Evolutionary conservation across 2,888 invertebrate species (phyloP).

Genomic region (Plagodis dolabraria): DNA sequence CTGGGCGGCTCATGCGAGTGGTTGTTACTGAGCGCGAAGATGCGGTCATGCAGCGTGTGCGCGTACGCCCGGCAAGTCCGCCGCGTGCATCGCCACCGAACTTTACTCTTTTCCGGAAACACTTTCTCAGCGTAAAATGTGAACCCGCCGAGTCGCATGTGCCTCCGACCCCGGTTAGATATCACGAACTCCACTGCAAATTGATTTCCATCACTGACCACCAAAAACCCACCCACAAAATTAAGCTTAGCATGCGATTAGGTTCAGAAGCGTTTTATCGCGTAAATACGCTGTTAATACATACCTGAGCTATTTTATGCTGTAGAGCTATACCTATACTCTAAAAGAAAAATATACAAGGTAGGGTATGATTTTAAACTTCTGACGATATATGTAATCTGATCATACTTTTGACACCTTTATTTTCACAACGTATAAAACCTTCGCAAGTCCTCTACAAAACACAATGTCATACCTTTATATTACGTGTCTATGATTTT

Average conservation of each 20-base stretch:
- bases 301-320: neutral
- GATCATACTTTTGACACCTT: too few relatives aligned
- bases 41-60: constrained; percentile 78
- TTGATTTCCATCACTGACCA: constrained; percentile 55
- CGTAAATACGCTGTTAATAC: neutral
- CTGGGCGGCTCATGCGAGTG: constrained; percentile 77
- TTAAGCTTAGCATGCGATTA: constrained; percentile 1
- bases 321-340: too few relatives aligned
- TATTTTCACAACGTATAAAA: too few relatives aligned
- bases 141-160: constrained; percentile 80
- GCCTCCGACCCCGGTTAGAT: constrained; percentile 80
- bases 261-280: neutral
- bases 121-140: constrained; percentile 83
- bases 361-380: too few relatives aligned
- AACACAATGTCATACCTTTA: too few relatives aligned
- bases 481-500: too few relatives aligned
- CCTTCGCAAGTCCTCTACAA: too few relatives aligned
- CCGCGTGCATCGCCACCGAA: constrained; percentile 81
- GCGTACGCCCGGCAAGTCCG: constrained; percentile 81
- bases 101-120: constrained; percentile 81
- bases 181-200: constrained; percentile 84
- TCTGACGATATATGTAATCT: too few relatives aligned
- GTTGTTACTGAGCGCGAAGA: constrained; percentile 79
- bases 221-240: constrained; percentile 1
- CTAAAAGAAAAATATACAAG: too few relatives aligned